Evolutionary conservation across 2,113 vertebrate species (phyloP), one percentile per base, ranked within the genome.

Genomic region (Abramis brama): DNA sequence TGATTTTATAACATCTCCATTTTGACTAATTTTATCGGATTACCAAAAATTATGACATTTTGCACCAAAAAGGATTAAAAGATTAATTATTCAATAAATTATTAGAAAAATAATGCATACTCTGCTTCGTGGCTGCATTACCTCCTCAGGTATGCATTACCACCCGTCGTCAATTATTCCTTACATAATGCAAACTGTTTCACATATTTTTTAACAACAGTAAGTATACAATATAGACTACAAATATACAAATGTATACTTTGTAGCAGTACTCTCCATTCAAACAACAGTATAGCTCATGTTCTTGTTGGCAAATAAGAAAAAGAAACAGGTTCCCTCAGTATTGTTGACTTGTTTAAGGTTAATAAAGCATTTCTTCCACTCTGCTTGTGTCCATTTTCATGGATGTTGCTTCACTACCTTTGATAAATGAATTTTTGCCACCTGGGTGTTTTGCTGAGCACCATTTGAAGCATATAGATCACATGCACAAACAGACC

Each of bases 391-490:
- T 77, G 75, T 55, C 75, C 27, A 77, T 50, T 77, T 77, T 77
- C 25, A 55, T 77, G 27, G 27, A 55, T 52, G 50, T 50, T 55
- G 47, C 75, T 77, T 55, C 17, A 1, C 60, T 68, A 52, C 8
- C n/a, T 30, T 77, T 80, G 84, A 86, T 78, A 86, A 80, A 86
- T 71, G 30, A 76, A 59, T 62, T 76, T 80, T 77, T 81, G 43
- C 77, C 75, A 78, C 83, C 77, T 89, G 82, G 43, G 68, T 80
- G 80, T 76, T 36, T 64, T 30, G 30, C 62, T 52, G 71, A 83
- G 84, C 59, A 74, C n/a, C 71, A 62, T 78, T 84, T 85, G 85
- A 89, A 84, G 39, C 84, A 19, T 84, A 60, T 50, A 83, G 27
- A 80, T 76, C 62, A 59, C 30, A 59, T 59, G 50, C 71, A 77